These are phyloP conservation scores for Charanyca ferruginea DNA, from an alignment of 2,888 invertebrate genomes.

Conservation along the genomic window DNA sequence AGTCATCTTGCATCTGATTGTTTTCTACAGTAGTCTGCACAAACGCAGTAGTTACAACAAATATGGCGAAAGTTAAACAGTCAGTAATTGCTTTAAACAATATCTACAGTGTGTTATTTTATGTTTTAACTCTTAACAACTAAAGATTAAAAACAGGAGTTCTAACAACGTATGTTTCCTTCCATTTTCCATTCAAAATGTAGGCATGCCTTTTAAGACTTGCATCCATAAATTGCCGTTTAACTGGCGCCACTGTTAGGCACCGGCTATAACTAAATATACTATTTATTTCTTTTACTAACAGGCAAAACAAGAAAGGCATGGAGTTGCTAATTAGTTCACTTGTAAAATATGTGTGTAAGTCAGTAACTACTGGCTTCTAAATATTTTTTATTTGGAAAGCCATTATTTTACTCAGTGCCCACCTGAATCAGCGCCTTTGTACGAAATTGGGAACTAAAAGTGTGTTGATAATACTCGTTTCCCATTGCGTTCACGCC, in stretches of 20 bases:
- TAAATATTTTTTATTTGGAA: neutral
- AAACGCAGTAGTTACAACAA: neutral
- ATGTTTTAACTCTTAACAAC: slow-evolving; percentile 10
- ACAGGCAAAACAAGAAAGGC: slow-evolving; percentile 1
- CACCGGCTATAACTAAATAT: slow-evolving; percentile 11
- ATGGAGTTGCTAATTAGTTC: slow-evolving; percentile 6
- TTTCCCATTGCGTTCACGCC: slow-evolving; percentile 60
- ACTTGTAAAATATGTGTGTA: neutral
- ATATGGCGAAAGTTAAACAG: neutral
- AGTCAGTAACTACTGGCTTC: neutral
- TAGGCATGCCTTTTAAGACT: slow-evolving; percentile 17
- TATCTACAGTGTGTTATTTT: slow-evolving; percentile 10
- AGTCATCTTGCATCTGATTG: no score
- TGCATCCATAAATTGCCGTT: slow-evolving; percentile 16
- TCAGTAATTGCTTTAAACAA: slow-evolving; percentile 9
- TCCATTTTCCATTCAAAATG: slow-evolving; percentile 28
- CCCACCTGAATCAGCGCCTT: slow-evolving; percentile 3
- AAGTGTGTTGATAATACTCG: slow-evolving; percentile 39
- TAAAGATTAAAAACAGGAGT: slow-evolving; percentile 22
- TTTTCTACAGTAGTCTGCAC: no score
- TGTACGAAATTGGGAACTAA: slow-evolving; percentile 30
- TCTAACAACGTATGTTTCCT: slow-evolving; percentile 25
- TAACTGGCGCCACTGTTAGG: slow-evolving; percentile 18
- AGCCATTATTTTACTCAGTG: neutral
- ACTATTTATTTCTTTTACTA: slow-evolving; percentile 4